These are phyloP conservation scores for Archilochus colubris DNA, from an alignment of 2,113 vertebrate species.

Conservation along the genomic window DNA sequence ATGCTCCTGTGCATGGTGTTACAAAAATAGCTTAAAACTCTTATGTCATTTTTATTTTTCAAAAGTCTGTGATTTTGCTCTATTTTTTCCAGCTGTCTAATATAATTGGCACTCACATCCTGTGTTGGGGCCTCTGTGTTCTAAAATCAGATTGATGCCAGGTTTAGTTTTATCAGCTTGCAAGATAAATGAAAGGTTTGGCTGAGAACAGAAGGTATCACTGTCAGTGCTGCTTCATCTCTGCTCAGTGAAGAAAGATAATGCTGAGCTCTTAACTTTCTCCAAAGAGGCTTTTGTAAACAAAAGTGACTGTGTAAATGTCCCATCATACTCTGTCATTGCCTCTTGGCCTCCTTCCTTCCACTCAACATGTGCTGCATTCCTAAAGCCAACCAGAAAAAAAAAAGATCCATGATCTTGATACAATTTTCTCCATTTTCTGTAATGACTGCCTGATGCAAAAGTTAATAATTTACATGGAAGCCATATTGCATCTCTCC, in stretches of 20 bases:
- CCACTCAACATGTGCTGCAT: background rate
- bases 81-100: constrained; percentile 37
- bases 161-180: constrained; percentile 45
- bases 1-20: background rate
- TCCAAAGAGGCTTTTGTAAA: constrained; percentile 21
- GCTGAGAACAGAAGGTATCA: constrained; percentile 10
- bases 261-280: constrained; percentile 31
- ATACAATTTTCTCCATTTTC: background rate
- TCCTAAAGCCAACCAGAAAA: background rate
- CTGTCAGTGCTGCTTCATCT: constrained; percentile 32
- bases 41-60: background rate
- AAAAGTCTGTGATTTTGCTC: background rate
- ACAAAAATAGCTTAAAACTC: background rate
- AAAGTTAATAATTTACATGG: constrained; percentile 27
- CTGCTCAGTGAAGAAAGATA: constrained; percentile 20
- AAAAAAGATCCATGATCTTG: background rate
- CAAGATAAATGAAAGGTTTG: constrained; percentile 52
- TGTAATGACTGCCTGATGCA: background rate
- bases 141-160: constrained; percentile 44
- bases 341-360: background rate
- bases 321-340: background rate
- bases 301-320: background rate
- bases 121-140: background rate
- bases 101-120: constrained; percentile 25
- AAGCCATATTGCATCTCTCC: constrained; percentile 2